A percentile compares a stretch with the other conserved stretches of the same genome.
Conservation (phyloP, 2,797 vertebrate species). For the Intellagama lesueurii region DNA sequence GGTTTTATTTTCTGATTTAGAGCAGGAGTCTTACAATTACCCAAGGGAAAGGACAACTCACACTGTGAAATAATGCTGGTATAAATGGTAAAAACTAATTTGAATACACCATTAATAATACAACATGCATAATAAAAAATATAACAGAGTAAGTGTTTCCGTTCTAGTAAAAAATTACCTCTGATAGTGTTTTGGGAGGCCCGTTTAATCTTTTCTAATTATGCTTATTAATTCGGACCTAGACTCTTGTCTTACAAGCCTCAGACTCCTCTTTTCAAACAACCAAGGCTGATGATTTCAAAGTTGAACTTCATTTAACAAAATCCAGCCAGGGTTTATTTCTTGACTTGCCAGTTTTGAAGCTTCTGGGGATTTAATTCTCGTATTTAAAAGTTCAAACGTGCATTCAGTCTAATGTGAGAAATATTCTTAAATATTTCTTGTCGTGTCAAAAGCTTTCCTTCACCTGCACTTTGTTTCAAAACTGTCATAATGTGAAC, state of each 20-base stretch:
- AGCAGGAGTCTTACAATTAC: not conserved
- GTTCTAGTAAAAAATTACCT: not conserved
- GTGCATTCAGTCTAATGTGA: no score
- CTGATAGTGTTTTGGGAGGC: not conserved
- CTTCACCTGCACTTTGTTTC: not conserved
- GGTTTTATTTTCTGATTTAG: not conserved
- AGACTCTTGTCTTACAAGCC: not conserved
- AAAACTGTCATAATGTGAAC: not conserved
- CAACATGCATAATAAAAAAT: not conserved
- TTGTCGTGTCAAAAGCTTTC: not conserved
- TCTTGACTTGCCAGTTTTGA: not conserved
- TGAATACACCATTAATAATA: constrained; percentile 32
- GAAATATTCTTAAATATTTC: not conserved
- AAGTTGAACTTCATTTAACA: not conserved
- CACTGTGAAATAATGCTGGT: not conserved
- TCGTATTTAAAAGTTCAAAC: no score
- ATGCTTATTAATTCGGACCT: constrained; percentile 3
- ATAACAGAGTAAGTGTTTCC: constrained; percentile 1
- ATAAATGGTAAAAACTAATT: not conserved
- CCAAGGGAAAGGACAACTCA: not conserved
- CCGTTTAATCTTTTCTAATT: constrained; percentile 20
- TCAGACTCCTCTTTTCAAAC: not conserved
- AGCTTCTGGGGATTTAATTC: not conserved
- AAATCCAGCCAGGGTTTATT: not conserved
- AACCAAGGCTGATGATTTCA: not conserved